Evolutionary conservation across 37 sponge, comb jelly and placozoan species (phyloP).

Genomic region (Ianthella basta): DNA sequence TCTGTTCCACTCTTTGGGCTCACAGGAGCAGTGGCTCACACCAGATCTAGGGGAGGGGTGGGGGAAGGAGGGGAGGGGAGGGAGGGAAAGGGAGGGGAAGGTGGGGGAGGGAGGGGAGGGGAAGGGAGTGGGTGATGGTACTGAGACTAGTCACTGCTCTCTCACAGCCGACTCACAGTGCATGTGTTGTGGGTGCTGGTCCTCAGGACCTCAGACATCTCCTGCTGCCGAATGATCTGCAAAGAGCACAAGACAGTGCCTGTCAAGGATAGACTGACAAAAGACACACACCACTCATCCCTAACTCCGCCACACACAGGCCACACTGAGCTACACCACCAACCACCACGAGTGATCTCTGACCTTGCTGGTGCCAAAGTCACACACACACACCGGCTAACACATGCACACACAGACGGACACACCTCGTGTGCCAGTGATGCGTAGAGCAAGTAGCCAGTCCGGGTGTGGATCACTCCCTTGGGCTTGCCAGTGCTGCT

Average conservation of each 20-base stretch:
- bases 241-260: neutral
- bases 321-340: neutral
- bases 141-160: too few species aligned
- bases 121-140: too few species aligned
- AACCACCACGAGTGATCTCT: neutral
- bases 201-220: slow-evolving; percentile 52
- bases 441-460: slow-evolving; percentile 95
- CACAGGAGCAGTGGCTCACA: neutral
- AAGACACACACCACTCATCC: neutral
- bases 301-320: neutral
- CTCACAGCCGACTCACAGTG: slow-evolving; percentile 25
- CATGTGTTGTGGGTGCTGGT: slow-evolving; percentile 69
- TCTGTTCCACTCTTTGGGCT: neutral
- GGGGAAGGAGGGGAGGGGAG: too few species aligned
- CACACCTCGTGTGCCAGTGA: slow-evolving; percentile 88
- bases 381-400: neutral
- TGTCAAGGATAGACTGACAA: too few species aligned
- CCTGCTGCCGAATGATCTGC: slow-evolving; percentile 38
- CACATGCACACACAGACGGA: neutral
- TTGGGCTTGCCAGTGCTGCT: slow-evolving; percentile 98
- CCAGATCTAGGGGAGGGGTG: slow-evolving; percentile 40
- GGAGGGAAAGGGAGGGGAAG: too few species aligned
- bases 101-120: too few species aligned
- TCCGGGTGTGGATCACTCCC: slow-evolving; percentile 95
- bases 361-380: slow-evolving; percentile 89